These are phyloP conservation scores for Pocillopora meandrina DNA, from an alignment of 92 coral and sea anemone species.

Conservation along the genomic window DNA sequence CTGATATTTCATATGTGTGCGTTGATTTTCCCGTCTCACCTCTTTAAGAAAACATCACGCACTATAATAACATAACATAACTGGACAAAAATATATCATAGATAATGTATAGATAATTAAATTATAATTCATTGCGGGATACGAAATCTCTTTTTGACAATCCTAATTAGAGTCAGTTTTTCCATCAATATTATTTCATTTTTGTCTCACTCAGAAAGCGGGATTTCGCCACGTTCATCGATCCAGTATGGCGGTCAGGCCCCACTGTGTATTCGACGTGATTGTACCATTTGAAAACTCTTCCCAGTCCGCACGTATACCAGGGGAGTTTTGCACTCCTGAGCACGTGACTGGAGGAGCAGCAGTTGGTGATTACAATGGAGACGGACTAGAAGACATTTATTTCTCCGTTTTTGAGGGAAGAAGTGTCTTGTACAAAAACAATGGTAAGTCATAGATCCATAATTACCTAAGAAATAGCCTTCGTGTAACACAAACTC, in stretches of 20 bases:
- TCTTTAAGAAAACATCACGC: too few species aligned
- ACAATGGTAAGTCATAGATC: constrained; percentile 62
- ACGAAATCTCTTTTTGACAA: too few species aligned
- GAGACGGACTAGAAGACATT: constrained; percentile 87
- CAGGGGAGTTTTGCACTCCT: constrained; percentile 88
- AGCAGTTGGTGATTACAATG: constrained; percentile 96
- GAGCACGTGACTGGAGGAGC: constrained; percentile 97
- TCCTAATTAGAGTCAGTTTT: background rate
- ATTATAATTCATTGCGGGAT: too few species aligned
- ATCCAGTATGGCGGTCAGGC: constrained; percentile 80
- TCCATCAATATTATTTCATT: background rate
- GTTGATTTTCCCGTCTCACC: too few species aligned
- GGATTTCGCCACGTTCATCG: constrained; percentile 89
- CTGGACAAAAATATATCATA: too few species aligned
- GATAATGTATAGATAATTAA: too few species aligned
- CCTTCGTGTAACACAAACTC: too few species aligned
- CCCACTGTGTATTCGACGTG: constrained; percentile 83
- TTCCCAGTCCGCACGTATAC: constrained; percentile 61
- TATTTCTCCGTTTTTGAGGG: constrained; percentile 79
- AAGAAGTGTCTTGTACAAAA: constrained; percentile 76
- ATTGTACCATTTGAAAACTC: constrained; percentile 83
- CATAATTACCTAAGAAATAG: background rate
- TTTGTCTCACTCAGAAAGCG: constrained; percentile 49
- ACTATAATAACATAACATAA: too few species aligned
- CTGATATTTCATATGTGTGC: too few species aligned